phyloP scores from a whole-genome alignment of 2,888 invertebrate genomes.

The Aphidoletes aphidimyza region DNA sequence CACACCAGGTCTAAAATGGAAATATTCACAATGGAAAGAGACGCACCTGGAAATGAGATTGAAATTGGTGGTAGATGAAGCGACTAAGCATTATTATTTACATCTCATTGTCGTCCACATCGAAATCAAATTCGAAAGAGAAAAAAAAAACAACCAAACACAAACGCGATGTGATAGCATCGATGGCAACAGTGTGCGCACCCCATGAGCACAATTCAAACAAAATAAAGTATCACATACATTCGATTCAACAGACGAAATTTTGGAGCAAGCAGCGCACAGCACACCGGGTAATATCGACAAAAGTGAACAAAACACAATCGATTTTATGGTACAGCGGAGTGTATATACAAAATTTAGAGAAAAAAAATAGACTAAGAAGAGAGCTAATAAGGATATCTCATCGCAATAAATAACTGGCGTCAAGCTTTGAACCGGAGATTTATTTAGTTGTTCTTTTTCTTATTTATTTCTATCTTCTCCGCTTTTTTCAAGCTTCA shows the following conservation, averaged over 20 bases:
- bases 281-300: no score
- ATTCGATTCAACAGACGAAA: not conserved
- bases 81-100: constrained; percentile 30
- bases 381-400: not conserved
- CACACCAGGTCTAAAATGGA: no score
- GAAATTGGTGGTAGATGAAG: constrained; percentile 6
- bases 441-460: not conserved
- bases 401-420: constrained; percentile 11
- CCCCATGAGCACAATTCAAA: not conserved
- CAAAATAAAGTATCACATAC: no score
- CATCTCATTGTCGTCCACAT: constrained; percentile 31
- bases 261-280: not conserved
- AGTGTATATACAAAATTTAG: not conserved
- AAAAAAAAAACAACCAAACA: not conserved
- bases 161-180: not conserved
- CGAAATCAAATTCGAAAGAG: constrained; percentile 17
- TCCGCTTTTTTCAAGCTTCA: no score
- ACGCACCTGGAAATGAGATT: not conserved
- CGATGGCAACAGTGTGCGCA: not conserved
- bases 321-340: not conserved
- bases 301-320: not conserved
- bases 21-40: no score
- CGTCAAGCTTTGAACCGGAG: not conserved
- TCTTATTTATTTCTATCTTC: not conserved
- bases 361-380: not conserved